Conservation (phyloP, 2,797 vertebrate species). For the Halcyon leucocephala region DNA sequence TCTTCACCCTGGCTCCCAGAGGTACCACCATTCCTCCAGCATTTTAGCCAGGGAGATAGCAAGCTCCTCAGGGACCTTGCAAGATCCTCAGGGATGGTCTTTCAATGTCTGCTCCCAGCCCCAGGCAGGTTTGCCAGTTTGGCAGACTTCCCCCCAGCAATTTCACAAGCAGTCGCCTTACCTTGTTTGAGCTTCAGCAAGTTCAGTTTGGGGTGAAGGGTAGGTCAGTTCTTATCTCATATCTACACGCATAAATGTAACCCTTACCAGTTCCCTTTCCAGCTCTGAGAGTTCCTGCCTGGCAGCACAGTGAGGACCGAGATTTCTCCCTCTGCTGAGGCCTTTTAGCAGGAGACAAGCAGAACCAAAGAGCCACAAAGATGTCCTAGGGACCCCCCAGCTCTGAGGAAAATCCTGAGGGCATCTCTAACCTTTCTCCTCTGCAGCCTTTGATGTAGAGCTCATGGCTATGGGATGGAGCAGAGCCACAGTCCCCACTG, state of each 20-base stretch:
- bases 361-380: not conserved
- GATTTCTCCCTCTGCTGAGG: not conserved
- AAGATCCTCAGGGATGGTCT: not conserved
- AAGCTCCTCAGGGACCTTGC: not conserved
- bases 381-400: not conserved
- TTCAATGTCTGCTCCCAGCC: not conserved
- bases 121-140: not conserved
- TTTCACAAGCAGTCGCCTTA: constrained; percentile 7
- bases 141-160: not conserved
- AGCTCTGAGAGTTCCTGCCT: constrained; percentile 7
- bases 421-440: not conserved
- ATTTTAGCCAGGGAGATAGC: rapidly evolving
- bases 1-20: not conserved
- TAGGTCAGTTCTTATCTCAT: constrained; percentile 57
- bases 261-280: constrained; percentile 37
- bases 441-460: not conserved
- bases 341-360: not conserved
- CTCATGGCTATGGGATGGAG: not conserved
- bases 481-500: not conserved
- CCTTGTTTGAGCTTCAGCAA: constrained; percentile 46
- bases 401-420: not conserved
- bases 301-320: rapidly evolving
- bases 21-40: not conserved
- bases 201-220: constrained; percentile 42
- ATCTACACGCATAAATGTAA: not conserved